Percentiles rank a stretch among this genome's conserved stretches.
These are phyloP conservation scores for Antheraea pernyi DNA, from an alignment of 1,140 invertebrate species.

Conservation along the genomic window DNA sequence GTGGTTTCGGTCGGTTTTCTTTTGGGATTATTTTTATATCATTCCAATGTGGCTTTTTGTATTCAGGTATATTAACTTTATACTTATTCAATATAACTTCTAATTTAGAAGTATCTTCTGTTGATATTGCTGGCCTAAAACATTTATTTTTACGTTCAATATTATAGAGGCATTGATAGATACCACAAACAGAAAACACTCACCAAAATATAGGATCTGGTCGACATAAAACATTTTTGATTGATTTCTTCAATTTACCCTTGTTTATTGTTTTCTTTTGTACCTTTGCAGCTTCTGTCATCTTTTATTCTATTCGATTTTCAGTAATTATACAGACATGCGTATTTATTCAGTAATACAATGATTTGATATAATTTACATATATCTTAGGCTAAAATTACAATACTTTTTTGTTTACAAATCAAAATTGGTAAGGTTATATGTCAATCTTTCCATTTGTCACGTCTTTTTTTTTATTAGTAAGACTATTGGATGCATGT, in stretches of 20 bases:
- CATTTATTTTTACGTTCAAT: slow-evolving; percentile 4
- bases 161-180: background rate
- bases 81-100: slow-evolving; percentile 36
- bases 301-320: background rate
- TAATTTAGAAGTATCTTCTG: slow-evolving; percentile 35
- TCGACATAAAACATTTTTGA: slow-evolving; percentile 63
- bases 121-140: slow-evolving; percentile 46
- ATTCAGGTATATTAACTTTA: slow-evolving; percentile 44
- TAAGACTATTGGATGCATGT: too few relatives aligned
- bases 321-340: background rate
- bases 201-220: slow-evolving; percentile 60
- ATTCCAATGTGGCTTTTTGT: slow-evolving; percentile 59
- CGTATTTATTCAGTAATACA: background rate
- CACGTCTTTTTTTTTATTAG: too few relatives aligned
- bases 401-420: too few relatives aligned
- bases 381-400: background rate
- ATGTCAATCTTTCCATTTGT: too few relatives aligned
- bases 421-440: too few relatives aligned
- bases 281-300: slow-evolving; percentile 47
- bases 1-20: slow-evolving; percentile 52
- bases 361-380: background rate
- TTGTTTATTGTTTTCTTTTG: slow-evolving; percentile 53
- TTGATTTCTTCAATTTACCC: slow-evolving; percentile 62
- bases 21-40: slow-evolving; percentile 57
- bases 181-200: slow-evolving; percentile 13